Percentiles rank a stretch among this genome's conserved stretches.
phyloP scores from a whole-genome alignment of 1,140 invertebrate genomes.

The Phenacoccus solenopsis region DNA sequence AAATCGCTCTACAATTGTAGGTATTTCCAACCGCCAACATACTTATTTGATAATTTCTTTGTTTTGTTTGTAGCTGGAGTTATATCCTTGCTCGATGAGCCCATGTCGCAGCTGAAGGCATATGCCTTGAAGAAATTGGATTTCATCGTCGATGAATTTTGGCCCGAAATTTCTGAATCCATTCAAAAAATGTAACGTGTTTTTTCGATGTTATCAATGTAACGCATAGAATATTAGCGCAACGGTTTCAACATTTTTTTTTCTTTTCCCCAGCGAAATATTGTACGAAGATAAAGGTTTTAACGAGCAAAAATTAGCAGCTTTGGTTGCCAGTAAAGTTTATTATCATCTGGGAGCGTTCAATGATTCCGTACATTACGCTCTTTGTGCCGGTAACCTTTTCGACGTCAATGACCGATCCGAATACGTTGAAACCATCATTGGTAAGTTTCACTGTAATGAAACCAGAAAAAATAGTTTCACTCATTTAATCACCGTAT shows the following conservation, averaged over 20 bases:
- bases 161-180: constrained; percentile 96
- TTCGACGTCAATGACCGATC: constrained; percentile 87
- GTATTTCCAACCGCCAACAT: neutral
- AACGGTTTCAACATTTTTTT: constrained; percentile 1
- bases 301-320: constrained; percentile 78
- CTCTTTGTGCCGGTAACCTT: constrained; percentile 78
- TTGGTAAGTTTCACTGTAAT: constrained; percentile 43
- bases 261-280: constrained; percentile 55
- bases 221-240: too few relatives aligned
- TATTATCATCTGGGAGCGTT: constrained; percentile 96
- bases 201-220: too few relatives aligned
- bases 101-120: constrained; percentile 79
- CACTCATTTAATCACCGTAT: neutral
- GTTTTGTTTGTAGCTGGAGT: constrained; percentile 64
- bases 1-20: neutral
- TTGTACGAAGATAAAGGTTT: constrained; percentile 86
- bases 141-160: constrained; percentile 92
- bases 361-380: constrained; percentile 88
- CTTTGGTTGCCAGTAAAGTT: constrained; percentile 94
- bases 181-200: constrained; percentile 81
- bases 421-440: constrained; percentile 94
- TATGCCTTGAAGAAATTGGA: constrained; percentile 85
- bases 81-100: constrained; percentile 88
- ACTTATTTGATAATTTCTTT: too few relatives aligned
- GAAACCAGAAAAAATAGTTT: too few relatives aligned